phyloP scores from a whole-genome alignment of 2,888 invertebrate genomes.

The Drosophila lacicola region DNA sequence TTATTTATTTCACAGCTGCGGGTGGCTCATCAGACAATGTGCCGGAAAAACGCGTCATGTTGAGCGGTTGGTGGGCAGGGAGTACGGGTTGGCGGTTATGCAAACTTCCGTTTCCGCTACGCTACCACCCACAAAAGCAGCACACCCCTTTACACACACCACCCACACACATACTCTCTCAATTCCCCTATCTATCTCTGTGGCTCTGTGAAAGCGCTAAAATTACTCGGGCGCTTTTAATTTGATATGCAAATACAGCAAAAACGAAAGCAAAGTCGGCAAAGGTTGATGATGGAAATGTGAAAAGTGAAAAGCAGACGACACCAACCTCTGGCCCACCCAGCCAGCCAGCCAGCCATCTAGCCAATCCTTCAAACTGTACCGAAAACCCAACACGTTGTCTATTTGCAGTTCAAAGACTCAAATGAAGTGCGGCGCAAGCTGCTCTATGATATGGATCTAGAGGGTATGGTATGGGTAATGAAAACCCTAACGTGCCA shows the following conservation, averaged over 20 bases:
- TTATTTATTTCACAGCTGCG: slow-evolving; percentile 81
- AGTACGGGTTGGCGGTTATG: slow-evolving; percentile 19
- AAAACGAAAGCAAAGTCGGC: slow-evolving; percentile 78
- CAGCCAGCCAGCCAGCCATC: slow-evolving; percentile 1
- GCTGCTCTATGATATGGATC: slow-evolving; percentile 21
- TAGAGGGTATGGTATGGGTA: slow-evolving; percentile 30
- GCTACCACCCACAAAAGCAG: slow-evolving; percentile 33
- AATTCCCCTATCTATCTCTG: slow-evolving; percentile 31
- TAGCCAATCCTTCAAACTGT: slow-evolving; percentile 20
- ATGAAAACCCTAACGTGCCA: slow-evolving; percentile 51
- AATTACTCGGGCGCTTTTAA: slow-evolving; percentile 81
- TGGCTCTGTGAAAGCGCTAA: slow-evolving; percentile 68
- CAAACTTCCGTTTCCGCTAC: slow-evolving; percentile 73
- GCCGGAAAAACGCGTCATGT: slow-evolving; percentile 75
- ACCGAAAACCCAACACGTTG: slow-evolving; percentile 59
- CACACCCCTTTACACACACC: background rate
- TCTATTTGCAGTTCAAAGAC: slow-evolving; percentile 78
- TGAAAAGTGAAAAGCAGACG: slow-evolving; percentile 79
- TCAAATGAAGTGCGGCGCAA: slow-evolving; percentile 73
- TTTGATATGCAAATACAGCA: slow-evolving; percentile 81
- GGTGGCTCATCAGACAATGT: slow-evolving; percentile 79
- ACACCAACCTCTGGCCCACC: slow-evolving; percentile 22
- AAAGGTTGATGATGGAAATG: slow-evolving; percentile 80
- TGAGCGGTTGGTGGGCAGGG: slow-evolving; percentile 9
- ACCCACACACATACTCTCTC: background rate